Evolutionary conservation across 2,113 vertebrate genomes (phyloP).

Genomic region (Cyprinodon variegatus): DNA sequence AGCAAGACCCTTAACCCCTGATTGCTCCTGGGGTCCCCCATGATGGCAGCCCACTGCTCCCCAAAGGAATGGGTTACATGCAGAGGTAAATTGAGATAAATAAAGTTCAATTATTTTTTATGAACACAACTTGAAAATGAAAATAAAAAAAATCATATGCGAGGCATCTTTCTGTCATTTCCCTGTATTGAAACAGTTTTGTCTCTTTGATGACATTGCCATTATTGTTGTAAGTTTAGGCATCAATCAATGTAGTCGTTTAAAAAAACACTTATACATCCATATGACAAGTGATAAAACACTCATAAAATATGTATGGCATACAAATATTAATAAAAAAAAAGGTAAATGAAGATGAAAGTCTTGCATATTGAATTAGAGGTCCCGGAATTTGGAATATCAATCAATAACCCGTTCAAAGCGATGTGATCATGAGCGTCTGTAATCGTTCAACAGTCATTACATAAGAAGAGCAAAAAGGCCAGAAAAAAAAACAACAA

Average conservation of each 20-base stretch:
- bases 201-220: not conserved
- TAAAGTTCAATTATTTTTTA: too few relatives aligned
- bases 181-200: not conserved
- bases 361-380: not conserved
- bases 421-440: slow-evolving; percentile 11
- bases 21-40: too few relatives aligned
- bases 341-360: slow-evolving; percentile 8
- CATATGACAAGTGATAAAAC: not conserved
- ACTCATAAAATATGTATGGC: not conserved
- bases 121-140: not conserved
- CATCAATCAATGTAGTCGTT: not conserved
- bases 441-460: slow-evolving; percentile 62
- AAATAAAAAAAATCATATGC: not conserved
- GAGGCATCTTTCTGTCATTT: not conserved
- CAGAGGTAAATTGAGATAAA: too few relatives aligned
- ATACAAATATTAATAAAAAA: not conserved
- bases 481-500: slow-evolving; percentile 4
- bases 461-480: slow-evolving; percentile 19
- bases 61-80: too few relatives aligned
- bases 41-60: too few relatives aligned
- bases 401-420: slow-evolving; percentile 14
- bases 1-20: too few relatives aligned
- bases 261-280: not conserved
- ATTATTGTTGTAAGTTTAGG: not conserved
- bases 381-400: not conserved